Evolutionary conservation across 1,140 invertebrate genomes (phyloP).

Genomic region (Heliothis subflexa): DNA sequence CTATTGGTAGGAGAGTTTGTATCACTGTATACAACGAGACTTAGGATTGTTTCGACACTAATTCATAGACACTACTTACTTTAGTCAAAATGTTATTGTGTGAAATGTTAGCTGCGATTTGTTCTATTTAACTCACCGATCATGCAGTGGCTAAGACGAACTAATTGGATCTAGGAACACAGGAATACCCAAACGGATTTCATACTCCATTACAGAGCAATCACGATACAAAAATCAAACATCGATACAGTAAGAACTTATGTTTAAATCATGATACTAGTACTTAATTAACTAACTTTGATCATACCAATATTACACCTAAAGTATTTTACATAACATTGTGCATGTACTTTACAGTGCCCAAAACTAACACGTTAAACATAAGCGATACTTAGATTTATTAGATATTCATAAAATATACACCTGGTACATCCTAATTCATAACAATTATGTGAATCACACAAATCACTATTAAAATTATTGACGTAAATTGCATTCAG

Average conservation of each 20-base stretch:
- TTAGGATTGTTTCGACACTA: constrained; percentile 71
- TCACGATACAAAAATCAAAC: constrained; percentile 33
- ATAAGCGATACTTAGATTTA: constrained; percentile 49
- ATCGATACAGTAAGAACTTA: constrained; percentile 16
- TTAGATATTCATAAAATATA: constrained; percentile 40
- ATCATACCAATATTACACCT: constrained; percentile 44
- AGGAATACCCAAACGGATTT: constrained; percentile 22
- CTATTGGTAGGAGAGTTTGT: constrained; percentile 73
- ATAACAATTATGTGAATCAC: constrained; percentile 37
- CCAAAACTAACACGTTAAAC: constrained; percentile 67
- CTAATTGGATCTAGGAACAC: constrained; percentile 45
- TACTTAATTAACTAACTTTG: constrained; percentile 22
- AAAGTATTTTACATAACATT: constrained; percentile 45
- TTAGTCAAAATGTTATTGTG: constrained; percentile 72
- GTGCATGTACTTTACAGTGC: constrained; percentile 83
- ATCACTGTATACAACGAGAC: constrained; percentile 68
- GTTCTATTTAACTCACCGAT: constrained; percentile 80
- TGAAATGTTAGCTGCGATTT: constrained; percentile 85
- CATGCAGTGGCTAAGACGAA: constrained; percentile 67
- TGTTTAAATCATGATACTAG: constrained; percentile 25
- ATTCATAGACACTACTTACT: constrained; percentile 69
- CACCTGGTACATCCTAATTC: constrained; percentile 36
- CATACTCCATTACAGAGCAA: constrained; percentile 32
- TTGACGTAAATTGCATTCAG: constrained; percentile 50
- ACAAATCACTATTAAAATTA: constrained; percentile 33